Evolutionary conservation across 2,888 invertebrate genomes (phyloP).

Genomic region (Drosophila neotestacea): DNA sequence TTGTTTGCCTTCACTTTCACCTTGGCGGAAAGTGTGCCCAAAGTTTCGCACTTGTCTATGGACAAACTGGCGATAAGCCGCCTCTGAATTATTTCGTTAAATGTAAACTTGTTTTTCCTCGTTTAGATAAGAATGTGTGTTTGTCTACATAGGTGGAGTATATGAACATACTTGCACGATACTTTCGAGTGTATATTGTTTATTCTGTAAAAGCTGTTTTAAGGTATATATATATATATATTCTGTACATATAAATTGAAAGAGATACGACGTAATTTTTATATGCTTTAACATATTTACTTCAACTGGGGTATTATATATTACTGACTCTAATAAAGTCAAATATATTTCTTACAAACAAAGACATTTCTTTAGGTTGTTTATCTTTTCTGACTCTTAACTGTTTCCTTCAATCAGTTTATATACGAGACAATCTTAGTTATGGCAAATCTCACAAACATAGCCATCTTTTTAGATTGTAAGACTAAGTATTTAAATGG

Average conservation of each 20-base stretch:
- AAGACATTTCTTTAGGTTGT: neutral
- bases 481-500: constrained; percentile 29
- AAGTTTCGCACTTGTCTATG: constrained; percentile 65
- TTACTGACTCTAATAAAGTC: neutral
- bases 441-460: neutral
- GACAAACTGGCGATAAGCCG: constrained; percentile 58
- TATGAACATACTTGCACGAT: neutral
- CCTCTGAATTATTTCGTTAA: constrained; percentile 69
- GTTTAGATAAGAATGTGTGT: constrained; percentile 5
- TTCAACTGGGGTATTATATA: too few species aligned
- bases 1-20: constrained; percentile 48
- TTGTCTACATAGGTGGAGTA: neutral
- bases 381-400: neutral
- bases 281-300: too few species aligned
- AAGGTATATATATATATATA: neutral
- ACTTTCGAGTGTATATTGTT: neutral
- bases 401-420: neutral
- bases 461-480: constrained; percentile 3
- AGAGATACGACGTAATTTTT: too few species aligned
- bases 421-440: neutral
- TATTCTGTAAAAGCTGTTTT: neutral
- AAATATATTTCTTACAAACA: neutral
- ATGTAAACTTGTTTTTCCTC: constrained; percentile 15
- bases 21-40: constrained; percentile 43
- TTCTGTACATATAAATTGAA: too few species aligned